Base-by-base conservation (phyloP, 2,888 invertebrate species). In the Ceraclea dissimilis region DNA sequence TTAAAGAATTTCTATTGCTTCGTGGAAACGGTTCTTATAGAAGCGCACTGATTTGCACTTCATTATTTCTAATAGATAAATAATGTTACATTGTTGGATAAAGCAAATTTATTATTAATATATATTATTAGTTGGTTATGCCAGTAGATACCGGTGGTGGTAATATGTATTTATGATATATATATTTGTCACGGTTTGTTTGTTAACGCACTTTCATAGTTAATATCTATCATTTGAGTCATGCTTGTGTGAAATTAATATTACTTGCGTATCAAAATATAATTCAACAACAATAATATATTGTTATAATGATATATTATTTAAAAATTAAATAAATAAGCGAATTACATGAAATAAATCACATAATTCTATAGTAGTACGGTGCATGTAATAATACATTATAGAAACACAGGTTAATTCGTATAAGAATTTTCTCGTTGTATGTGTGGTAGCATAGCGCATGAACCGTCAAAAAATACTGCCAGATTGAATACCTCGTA, bases 121-220 rank as follows among this genome's bases (percentile, higher is more conserved):
- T 39, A 39, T 39, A 39, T 39, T 39, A 39, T 39, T 16, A 39
- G n/a, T 39, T n/a, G n/a, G 39, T 5, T 39, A 16, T 2, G 39
- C 39, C 2, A 39, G 16, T 39, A 39, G 2, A n/a, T 2, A 8
- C 2, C n/a, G 2, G 13, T 39, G 39, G 5, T 8, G 13, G 39
- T 39, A n/a, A 13, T 39, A 39, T 5, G 39, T 39, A 39, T 39
- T 39, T 39, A n/a, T 39, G 13, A 39, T 39, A 39, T 39, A n/a
- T n/a, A 39, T 39, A 39, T 39, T 39, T 39, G 39, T 39, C 39
- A 39, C 39, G 39, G 39, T 39, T 39, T n/a, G 39, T 39, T 39
- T n/a, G 39, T 39, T 39, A 39, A 39, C 39, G 39, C 39, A 39
- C 39, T 39, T 39, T 39, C 39, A 39, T 8, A 39, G n/a, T 39